phyloP scores from a whole-genome alignment of 2,888 invertebrate species.

The Sicus ferrugineus region DNA sequence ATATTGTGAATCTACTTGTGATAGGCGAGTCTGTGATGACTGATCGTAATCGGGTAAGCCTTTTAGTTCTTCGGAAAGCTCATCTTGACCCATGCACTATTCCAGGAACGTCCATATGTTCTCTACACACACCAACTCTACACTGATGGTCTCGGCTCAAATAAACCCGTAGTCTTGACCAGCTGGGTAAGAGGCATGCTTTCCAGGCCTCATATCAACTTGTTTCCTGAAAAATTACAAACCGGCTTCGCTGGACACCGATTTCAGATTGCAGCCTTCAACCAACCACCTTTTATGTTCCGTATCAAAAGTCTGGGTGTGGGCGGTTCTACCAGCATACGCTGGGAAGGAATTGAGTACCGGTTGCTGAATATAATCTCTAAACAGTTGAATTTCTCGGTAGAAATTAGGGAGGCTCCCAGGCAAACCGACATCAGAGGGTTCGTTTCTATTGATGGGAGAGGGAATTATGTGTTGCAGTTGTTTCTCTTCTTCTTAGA shows the following conservation, averaged over 20 bases:
- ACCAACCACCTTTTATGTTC: conserved; percentile 79
- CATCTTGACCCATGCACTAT: not conserved
- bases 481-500: conserved; percentile 60
- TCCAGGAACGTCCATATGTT: conserved; percentile 74
- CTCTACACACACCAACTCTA: conserved; percentile 79
- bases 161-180: conserved; percentile 72
- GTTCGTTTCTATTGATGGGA: no score
- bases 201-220: conserved; percentile 69
- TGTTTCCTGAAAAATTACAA: conserved; percentile 76
- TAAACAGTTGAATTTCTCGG: conserved; percentile 74
- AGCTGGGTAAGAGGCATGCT: conserved; percentile 75
- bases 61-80: not conserved
- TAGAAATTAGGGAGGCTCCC: conserved; percentile 72
- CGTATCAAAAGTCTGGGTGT: conserved; percentile 59
- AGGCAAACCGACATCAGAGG: conserved; percentile 61
- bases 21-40: conserved; percentile 73
- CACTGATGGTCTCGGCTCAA: conserved; percentile 77
- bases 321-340: conserved; percentile 50
- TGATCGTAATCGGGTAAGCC: conserved; percentile 65
- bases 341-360: conserved; percentile 78
- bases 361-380: conserved; percentile 72
- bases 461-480: no score
- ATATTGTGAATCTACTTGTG: conserved; percentile 75
- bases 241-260: conserved; percentile 78
- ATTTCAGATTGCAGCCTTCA: conserved; percentile 73